These are phyloP conservation scores for Noctua janthina DNA, from an alignment of 2,888 invertebrate genomes.

Conservation along the genomic window DNA sequence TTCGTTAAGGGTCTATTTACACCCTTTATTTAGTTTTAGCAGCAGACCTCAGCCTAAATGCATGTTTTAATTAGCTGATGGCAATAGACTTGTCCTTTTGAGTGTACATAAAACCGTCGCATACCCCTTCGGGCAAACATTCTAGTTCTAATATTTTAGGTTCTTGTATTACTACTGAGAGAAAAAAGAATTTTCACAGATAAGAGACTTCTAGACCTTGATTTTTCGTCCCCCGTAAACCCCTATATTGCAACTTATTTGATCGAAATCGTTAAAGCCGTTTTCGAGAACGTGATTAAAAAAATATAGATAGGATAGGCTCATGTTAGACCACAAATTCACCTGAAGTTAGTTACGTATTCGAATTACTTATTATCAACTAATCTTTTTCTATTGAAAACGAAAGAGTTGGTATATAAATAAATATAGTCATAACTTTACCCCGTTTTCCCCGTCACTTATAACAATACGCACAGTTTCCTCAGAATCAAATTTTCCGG, in stretches of 20 bases:
- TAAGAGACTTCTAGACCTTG: neutral
- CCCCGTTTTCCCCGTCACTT: neutral
- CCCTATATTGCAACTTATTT: neutral
- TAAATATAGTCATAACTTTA: neutral
- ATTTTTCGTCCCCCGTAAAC: neutral
- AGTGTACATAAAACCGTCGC: neutral
- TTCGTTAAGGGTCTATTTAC: too few species aligned
- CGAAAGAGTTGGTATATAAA: neutral
- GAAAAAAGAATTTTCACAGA: too few species aligned
- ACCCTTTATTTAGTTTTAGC: neutral
- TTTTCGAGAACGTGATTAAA: neutral
- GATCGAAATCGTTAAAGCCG: neutral
- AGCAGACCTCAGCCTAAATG: too few species aligned
- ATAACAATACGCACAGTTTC: conserved; percentile 9
- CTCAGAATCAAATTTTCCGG: conserved; percentile 9
- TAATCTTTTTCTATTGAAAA: neutral
- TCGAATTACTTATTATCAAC: neutral
- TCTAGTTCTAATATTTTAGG: neutral
- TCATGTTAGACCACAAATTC: neutral
- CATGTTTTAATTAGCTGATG: too few species aligned
- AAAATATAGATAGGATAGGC: neutral
- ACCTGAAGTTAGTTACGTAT: neutral
- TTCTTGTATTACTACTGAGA: too few species aligned
- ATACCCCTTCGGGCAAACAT: neutral
- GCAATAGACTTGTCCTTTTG: neutral